Percentiles rank a stretch among this genome's conserved stretches.
Conservation (phyloP, 2,797 vertebrate species). For the Cyprinella venusta region DNA sequence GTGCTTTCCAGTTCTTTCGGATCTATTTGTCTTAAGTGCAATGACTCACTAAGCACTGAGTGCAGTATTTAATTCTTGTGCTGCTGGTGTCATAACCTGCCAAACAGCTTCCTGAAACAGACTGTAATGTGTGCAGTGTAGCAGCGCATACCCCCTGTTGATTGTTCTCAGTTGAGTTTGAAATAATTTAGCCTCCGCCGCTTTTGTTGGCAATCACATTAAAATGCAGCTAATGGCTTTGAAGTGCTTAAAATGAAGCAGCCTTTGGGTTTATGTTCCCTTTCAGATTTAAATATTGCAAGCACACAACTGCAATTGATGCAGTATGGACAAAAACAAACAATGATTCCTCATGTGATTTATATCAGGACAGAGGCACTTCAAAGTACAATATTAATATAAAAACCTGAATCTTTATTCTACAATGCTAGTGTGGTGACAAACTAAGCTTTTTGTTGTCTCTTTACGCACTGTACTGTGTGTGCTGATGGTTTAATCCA, state of each 20-base stretch:
- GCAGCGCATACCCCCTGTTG: neutral
- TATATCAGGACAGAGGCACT: neutral
- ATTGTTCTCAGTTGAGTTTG: slow-evolving; percentile 25
- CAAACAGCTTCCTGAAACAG: slow-evolving; percentile 18
- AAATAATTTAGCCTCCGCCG: slow-evolving; percentile 28
- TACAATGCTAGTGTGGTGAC: no score
- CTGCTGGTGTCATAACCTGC: slow-evolving; percentile 28
- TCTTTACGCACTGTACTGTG: neutral
- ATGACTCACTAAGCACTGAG: neutral
- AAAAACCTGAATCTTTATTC: neutral
- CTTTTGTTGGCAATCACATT: slow-evolving; percentile 35
- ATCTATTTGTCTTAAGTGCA: neutral
- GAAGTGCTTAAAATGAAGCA: slow-evolving; percentile 16
- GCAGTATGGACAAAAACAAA: neutral
- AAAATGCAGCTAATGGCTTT: slow-evolving; percentile 33
- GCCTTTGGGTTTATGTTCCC: slow-evolving; percentile 18
- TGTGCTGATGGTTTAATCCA: neutral
- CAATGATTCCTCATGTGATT: neutral
- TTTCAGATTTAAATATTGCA: slow-evolving; percentile 17
- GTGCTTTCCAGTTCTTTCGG: neutral
- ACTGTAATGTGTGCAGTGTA: slow-evolving; percentile 11
- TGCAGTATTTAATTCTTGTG: slow-evolving; percentile 19
- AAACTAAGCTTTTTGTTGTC: neutral
- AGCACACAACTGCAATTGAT: neutral
- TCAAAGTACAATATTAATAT: neutral